Percentiles rank a stretch among this genome's conserved stretches.
These are phyloP conservation scores for Penelope pileata DNA, from an alignment of 2,113 vertebrate genomes.

Conservation along the genomic window DNA sequence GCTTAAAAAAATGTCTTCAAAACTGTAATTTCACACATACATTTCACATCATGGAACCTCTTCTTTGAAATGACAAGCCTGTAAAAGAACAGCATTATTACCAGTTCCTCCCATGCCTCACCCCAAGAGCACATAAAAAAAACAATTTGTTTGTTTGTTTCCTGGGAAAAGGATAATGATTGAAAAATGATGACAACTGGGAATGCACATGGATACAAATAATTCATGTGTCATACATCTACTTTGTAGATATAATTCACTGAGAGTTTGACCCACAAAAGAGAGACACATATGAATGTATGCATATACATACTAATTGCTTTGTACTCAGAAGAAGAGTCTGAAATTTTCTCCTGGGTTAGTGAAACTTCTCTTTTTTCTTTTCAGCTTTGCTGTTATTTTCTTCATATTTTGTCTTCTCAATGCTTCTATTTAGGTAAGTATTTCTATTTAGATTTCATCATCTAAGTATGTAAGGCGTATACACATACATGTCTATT, in stretches of 20 bases:
- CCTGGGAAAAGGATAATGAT: background rate
- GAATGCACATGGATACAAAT: background rate
- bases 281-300: fast-evolving
- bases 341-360: background rate
- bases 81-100: background rate
- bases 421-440: background rate
- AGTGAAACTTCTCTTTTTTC: background rate
- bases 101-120: background rate
- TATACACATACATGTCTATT: background rate
- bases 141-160: background rate
- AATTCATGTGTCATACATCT: background rate
- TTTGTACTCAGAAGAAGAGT: background rate
- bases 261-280: background rate
- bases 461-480: background rate
- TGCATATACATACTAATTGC: background rate
- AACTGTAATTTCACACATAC: background rate
- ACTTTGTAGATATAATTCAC: background rate
- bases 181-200: background rate
- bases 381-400: background rate
- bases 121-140: background rate
- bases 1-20: background rate
- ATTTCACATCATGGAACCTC: background rate
- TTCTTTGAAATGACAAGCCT: background rate
- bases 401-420: background rate
- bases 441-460: background rate